phyloP scores from a whole-genome alignment of 1,140 invertebrate species.

The Samia ricini region DNA sequence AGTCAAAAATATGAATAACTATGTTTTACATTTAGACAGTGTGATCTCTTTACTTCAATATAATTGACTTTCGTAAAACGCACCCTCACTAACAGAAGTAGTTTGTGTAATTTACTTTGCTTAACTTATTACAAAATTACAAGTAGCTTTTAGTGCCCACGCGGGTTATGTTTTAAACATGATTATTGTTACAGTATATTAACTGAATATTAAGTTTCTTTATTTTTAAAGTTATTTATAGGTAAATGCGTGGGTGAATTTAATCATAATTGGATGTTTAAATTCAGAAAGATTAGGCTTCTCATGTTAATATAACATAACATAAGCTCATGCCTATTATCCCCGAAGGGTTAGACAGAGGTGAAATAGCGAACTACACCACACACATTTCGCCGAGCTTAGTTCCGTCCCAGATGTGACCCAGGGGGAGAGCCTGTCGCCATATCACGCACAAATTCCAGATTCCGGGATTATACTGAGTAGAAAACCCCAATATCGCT shows the following conservation, averaged over 20 bases:
- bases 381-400: too few relatives aligned
- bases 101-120: neutral
- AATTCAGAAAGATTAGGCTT: too few relatives aligned
- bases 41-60: neutral
- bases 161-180: neutral
- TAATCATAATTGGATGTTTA: neutral
- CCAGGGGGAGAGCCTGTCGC: too few relatives aligned
- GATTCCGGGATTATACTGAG: too few relatives aligned
- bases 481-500: too few relatives aligned
- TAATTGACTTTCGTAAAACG: neutral
- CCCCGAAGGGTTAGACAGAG: too few relatives aligned
- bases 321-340: too few relatives aligned
- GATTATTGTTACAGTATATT: neutral
- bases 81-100: neutral
- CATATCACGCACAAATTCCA: too few relatives aligned
- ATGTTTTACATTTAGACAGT: neutral
- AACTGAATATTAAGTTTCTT: neutral
- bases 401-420: too few relatives aligned
- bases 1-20: too few relatives aligned
- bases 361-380: too few relatives aligned
- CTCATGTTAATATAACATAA: too few relatives aligned
- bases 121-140: slow-evolving; percentile 1
- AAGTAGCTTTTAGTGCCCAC: neutral
- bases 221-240: neutral
- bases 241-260: neutral